Conservation (phyloP, 2,797 vertebrate genomes). For the Myioborus miniatus region DNA sequence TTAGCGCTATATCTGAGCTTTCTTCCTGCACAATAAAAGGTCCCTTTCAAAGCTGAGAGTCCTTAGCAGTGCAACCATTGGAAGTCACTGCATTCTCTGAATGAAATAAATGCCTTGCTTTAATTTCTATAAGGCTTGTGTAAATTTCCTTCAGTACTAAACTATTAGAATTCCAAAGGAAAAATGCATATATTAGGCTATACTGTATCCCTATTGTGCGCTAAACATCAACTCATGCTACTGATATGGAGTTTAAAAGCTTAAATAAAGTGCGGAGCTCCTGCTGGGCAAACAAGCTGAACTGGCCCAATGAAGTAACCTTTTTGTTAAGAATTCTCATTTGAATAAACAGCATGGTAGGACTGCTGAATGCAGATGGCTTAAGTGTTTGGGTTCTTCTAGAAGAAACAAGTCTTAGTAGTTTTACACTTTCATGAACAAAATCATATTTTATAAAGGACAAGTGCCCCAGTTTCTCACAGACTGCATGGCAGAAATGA, state of each 20-base stretch:
- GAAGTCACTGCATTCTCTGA: constrained; percentile 78
- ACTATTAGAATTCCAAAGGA: constrained; percentile 72
- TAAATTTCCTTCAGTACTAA: constrained; percentile 66
- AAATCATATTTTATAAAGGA: constrained; percentile 14
- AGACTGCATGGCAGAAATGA: background rate
- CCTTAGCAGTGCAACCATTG: constrained; percentile 52
- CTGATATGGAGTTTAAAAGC: constrained; percentile 72
- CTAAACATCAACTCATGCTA: constrained; percentile 63
- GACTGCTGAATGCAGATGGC: constrained; percentile 71
- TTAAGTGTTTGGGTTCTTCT: constrained; percentile 20
- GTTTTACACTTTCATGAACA: background rate
- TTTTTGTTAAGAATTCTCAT: constrained; percentile 73
- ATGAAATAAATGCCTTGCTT: constrained; percentile 78
- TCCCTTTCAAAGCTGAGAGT: constrained; percentile 75
- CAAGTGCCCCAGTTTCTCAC: background rate
- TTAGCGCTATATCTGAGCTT: constrained; percentile 67
- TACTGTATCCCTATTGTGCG: constrained; percentile 78
- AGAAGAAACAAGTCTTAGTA: background rate
- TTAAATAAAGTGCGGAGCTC: constrained; percentile 67
- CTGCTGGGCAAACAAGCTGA: constrained; percentile 69
- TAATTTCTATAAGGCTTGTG: constrained; percentile 73
- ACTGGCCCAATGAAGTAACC: constrained; percentile 65
- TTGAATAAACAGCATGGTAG: constrained; percentile 77
- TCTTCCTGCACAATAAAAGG: constrained; percentile 79
- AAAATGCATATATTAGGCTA: constrained; percentile 76